Evolutionary conservation across 2,888 invertebrate species (phyloP).

Genomic region (Ennomos quercinarius): DNA sequence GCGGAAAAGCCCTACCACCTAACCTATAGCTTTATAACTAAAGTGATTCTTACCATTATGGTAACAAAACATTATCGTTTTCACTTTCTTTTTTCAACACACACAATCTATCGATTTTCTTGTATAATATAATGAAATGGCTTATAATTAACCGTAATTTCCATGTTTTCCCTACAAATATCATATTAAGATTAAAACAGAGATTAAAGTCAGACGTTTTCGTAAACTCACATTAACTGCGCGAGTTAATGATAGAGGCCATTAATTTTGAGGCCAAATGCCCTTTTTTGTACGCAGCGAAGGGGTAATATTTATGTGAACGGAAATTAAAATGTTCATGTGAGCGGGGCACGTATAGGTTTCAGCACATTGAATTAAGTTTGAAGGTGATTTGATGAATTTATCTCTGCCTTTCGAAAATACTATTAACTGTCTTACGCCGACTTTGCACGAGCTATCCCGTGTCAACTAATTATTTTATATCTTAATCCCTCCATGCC

Average conservation of each 20-base stretch:
- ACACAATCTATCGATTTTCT: too few relatives aligned
- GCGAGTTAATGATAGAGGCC: slow-evolving; percentile 57
- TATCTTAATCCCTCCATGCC: too few relatives aligned
- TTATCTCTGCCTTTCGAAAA: background rate
- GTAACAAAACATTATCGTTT: too few relatives aligned
- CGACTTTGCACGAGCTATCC: too few relatives aligned
- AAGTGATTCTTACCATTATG: too few relatives aligned
- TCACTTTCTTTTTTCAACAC: too few relatives aligned
- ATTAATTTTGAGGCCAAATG: slow-evolving; percentile 48
- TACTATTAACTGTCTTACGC: too few relatives aligned
- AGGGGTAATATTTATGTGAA: slow-evolving; percentile 35
- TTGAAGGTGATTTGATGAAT: slow-evolving; percentile 3
- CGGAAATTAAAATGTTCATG: slow-evolving; percentile 51
- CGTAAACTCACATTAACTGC: slow-evolving; percentile 32
- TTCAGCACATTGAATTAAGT: background rate
- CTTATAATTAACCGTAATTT: slow-evolving; percentile 8
- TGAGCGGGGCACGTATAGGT: slow-evolving; percentile 7
- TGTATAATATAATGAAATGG: background rate
- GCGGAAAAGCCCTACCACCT: too few relatives aligned
- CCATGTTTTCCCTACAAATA: slow-evolving; percentile 17
- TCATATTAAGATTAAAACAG: slow-evolving; percentile 24
- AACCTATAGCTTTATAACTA: too few relatives aligned
- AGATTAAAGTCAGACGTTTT: slow-evolving; percentile 31
- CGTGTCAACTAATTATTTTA: too few relatives aligned
- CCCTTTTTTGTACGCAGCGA: slow-evolving; percentile 29